These are phyloP conservation scores for Cephus pygmeus DNA, from an alignment of 2,888 invertebrate genomes.

Conservation along the genomic window DNA sequence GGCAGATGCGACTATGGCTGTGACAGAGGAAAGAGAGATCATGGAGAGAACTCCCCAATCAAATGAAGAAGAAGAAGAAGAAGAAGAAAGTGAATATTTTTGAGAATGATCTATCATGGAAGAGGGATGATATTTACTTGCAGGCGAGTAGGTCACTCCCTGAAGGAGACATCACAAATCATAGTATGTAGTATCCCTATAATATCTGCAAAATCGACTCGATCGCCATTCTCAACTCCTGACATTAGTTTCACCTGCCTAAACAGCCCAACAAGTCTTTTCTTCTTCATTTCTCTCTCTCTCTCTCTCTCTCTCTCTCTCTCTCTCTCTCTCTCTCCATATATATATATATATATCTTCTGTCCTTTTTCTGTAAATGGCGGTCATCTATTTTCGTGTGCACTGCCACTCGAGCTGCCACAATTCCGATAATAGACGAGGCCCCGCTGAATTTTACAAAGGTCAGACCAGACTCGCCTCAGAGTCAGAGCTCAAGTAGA, in stretches of 20 bases:
- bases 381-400: not conserved
- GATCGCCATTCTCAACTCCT: slow-evolving; percentile 15
- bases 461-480: not conserved
- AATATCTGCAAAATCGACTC: slow-evolving; percentile 18
- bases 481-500: no score
- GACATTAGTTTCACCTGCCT: slow-evolving; percentile 17
- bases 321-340: slow-evolving; percentile 8
- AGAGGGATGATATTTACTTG: no score
- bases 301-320: slow-evolving; percentile 19
- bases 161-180: not conserved
- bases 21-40: no score
- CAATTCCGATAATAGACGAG: slow-evolving; percentile 6
- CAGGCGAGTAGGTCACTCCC: not conserved
- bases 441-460: not conserved
- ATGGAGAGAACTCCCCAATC: no score
- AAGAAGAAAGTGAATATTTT: no score
- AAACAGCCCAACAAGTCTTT: slow-evolving; percentile 19
- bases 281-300: slow-evolving; percentile 25
- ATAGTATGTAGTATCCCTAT: not conserved
- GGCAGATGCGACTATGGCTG: no score
- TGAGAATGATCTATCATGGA: no score
- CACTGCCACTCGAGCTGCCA: not conserved
- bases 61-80: no score
- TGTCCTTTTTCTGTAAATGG: not conserved
- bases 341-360: not conserved